Evolutionary conservation across 1,140 invertebrate species (phyloP).

Genomic region (Eumaeus atala): DNA sequence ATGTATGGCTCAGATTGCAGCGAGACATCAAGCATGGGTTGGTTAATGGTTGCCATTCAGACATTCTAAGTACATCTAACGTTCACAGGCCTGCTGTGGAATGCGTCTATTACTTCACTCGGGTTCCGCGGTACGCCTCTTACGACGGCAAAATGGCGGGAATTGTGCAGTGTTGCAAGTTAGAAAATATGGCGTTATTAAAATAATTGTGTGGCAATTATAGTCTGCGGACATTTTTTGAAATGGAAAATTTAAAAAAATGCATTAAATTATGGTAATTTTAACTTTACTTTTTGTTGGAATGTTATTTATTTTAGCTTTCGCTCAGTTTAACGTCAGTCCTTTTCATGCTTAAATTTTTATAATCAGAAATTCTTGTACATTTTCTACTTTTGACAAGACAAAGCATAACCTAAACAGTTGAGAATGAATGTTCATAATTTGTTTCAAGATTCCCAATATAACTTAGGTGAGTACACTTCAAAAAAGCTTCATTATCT

Average conservation of each 20-base stretch:
- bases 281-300: too few relatives aligned
- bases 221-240: background rate
- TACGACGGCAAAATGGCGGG: conserved; percentile 43
- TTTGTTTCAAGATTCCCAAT: too few relatives aligned
- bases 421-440: too few relatives aligned
- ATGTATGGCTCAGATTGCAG: conserved; percentile 12
- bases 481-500: too few relatives aligned
- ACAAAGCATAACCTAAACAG: too few relatives aligned
- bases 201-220: background rate
- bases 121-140: conserved; percentile 51
- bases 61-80: conserved; percentile 43
- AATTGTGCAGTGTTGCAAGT: conserved; percentile 28
- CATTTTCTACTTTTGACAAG: too few relatives aligned
- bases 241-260: conserved; percentile 3
- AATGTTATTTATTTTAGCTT: too few relatives aligned
- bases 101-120: conserved; percentile 45
- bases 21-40: conserved; percentile 21
- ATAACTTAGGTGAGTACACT: too few relatives aligned
- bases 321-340: too few relatives aligned
- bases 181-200: conserved; percentile 17
- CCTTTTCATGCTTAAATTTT: too few relatives aligned
- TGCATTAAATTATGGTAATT: background rate
- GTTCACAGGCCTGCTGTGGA: conserved; percentile 44
- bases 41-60: conserved; percentile 44
- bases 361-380: too few relatives aligned